Evolutionary conservation across 2,797 vertebrate genomes (phyloP).

Genomic region (Perodicticus potto): DNA sequence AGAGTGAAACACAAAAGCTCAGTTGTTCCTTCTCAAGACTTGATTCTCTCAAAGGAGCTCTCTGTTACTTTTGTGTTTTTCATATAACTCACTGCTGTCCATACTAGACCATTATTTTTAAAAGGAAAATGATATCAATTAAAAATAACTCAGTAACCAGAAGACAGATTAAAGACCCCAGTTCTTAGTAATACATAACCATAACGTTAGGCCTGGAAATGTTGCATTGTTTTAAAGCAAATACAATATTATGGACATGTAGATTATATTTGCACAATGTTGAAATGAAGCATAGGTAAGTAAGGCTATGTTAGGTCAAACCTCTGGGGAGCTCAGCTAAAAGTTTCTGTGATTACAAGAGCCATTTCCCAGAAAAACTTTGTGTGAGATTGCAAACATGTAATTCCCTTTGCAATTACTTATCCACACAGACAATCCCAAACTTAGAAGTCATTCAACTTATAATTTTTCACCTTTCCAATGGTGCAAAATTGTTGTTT

Average conservation of each 20-base stretch:
- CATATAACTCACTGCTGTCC: not conserved
- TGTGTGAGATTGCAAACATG: not conserved
- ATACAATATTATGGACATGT: not conserved
- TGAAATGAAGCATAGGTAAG: slow-evolving; percentile 3
- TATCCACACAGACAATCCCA: not conserved
- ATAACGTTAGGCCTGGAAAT: not conserved
- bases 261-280: not conserved
- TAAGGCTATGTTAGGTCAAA: not conserved
- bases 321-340: not conserved
- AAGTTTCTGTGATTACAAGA: not conserved
- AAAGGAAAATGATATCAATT: not conserved
- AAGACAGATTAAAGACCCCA: not conserved
- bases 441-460: not conserved
- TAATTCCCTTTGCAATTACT: not conserved
- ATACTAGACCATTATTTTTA: not conserved
- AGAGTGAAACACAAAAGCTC: not conserved
- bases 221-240: not conserved
- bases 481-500: not conserved
- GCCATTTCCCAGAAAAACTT: not conserved
- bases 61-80: not conserved
- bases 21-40: not conserved
- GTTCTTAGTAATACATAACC: not conserved
- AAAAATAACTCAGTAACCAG: not conserved
- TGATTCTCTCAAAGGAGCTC: not conserved
- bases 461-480: not conserved